Conservation (phyloP, 2,113 vertebrate genomes). For the Brachirus orientalis region DNA sequence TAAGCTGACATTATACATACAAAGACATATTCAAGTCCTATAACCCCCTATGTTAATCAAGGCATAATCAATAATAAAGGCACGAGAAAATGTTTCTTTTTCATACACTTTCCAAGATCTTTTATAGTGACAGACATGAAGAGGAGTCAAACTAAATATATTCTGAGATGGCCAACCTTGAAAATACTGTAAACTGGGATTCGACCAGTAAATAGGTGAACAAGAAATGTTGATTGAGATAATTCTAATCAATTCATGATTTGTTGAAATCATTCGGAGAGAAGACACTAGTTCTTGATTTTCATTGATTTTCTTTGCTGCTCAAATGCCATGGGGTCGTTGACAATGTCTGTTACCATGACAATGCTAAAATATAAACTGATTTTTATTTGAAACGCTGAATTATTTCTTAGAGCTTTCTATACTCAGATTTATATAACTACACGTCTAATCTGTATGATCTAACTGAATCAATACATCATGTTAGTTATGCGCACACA, state of each 20-base stretch:
- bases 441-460: too few species aligned
- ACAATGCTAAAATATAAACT: slow-evolving; percentile 4
- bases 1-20: slow-evolving; percentile 31
- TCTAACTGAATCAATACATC: not conserved
- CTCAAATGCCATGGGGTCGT: slow-evolving; percentile 25
- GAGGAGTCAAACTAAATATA: too few species aligned
- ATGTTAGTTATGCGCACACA: not conserved
- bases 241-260: not conserved
- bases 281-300: not conserved
- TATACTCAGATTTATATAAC: too few species aligned
- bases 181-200: slow-evolving; percentile 2
- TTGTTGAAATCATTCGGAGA: not conserved
- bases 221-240: not conserved
- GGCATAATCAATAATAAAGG: slow-evolving; percentile 72
- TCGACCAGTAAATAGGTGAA: not conserved
- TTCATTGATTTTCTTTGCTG: slow-evolving; percentile 6
- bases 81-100: too few species aligned
- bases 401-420: too few species aligned
- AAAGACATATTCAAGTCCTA: slow-evolving; percentile 18
- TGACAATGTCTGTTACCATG: slow-evolving; percentile 28
- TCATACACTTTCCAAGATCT: too few species aligned
- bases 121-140: too few species aligned
- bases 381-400: too few species aligned
- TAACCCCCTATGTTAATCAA: slow-evolving; percentile 60
- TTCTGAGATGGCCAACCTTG: not conserved